Conservation (phyloP, 2,888 invertebrate genomes). For the Ferrisia virgata region DNA sequence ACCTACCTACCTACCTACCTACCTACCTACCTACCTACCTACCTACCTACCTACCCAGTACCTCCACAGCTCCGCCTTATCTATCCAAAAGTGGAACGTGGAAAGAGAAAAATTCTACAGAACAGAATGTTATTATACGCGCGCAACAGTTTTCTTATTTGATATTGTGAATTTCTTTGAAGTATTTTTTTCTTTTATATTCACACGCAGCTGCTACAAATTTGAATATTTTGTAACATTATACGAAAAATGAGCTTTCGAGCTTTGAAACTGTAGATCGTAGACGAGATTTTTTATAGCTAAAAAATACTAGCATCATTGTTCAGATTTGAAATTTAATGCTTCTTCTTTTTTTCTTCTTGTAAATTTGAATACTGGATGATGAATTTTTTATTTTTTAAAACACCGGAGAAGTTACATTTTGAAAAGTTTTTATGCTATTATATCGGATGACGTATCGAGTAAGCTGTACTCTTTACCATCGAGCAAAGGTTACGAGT, state of each 20-base stretch:
- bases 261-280: neutral
- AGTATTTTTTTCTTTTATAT: neutral
- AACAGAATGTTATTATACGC: neutral
- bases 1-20: too few species aligned
- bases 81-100: too few species aligned
- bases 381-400: neutral
- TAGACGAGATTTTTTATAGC: neutral
- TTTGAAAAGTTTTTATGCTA: neutral
- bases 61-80: too few species aligned
- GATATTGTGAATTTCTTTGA: neutral
- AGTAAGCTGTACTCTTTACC: neutral
- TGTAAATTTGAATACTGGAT: neutral
- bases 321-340: neutral
- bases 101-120: neutral
- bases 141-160: neutral
- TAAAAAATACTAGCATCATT: neutral
- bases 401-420: neutral
- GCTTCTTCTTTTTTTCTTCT: neutral
- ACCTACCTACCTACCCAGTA: too few species aligned
- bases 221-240: neutral
- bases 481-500: too few species aligned
- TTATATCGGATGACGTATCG: neutral
- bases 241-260: neutral
- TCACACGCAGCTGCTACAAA: neutral
- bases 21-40: too few species aligned